Percentiles rank a stretch among this genome's conserved stretches.
Conservation (phyloP, 2,888 invertebrate species). For the Drosophila austrosaltans region DNA sequence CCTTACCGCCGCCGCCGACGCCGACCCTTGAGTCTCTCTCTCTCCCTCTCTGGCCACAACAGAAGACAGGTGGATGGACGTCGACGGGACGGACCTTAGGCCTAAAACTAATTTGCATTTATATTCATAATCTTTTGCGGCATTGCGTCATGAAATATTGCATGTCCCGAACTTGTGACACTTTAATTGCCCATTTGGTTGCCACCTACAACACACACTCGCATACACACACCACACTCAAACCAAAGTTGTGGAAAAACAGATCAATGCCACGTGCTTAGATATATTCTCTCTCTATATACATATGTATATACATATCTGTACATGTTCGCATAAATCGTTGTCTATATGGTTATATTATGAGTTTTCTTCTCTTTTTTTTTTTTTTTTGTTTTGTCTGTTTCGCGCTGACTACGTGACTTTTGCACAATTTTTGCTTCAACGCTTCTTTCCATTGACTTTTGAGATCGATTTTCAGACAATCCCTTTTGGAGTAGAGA, state of each 20-base stretch:
- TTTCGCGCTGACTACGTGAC: constrained; percentile 72
- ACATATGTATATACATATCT: neutral
- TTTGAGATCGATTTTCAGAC: constrained; percentile 70
- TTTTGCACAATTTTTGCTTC: constrained; percentile 63
- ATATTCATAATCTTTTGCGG: constrained; percentile 75
- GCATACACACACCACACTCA: neutral
- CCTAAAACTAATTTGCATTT: constrained; percentile 73
- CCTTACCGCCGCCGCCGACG: constrained; percentile 27
- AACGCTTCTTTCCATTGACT: constrained; percentile 30
- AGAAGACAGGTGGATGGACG: constrained; percentile 64
- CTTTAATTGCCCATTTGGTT: constrained; percentile 74
- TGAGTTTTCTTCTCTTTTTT: constrained; percentile 11
- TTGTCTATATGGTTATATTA: constrained; percentile 70
- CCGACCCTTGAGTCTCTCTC: neutral
- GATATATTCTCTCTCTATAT: neutral
- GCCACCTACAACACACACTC: constrained; percentile 29
- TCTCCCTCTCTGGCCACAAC: constrained; percentile 37
- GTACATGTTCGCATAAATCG: constrained; percentile 59
- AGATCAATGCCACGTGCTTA: constrained; percentile 48
- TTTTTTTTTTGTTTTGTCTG: constrained; percentile 33
- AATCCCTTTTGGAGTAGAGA: constrained; percentile 33
- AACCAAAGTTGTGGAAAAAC: neutral
- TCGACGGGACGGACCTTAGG: neutral
- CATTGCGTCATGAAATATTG: constrained; percentile 79
- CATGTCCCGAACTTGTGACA: constrained; percentile 79